phyloP scores from a whole-genome alignment of 2,888 invertebrate species.

The Priocnemis perturbator region DNA sequence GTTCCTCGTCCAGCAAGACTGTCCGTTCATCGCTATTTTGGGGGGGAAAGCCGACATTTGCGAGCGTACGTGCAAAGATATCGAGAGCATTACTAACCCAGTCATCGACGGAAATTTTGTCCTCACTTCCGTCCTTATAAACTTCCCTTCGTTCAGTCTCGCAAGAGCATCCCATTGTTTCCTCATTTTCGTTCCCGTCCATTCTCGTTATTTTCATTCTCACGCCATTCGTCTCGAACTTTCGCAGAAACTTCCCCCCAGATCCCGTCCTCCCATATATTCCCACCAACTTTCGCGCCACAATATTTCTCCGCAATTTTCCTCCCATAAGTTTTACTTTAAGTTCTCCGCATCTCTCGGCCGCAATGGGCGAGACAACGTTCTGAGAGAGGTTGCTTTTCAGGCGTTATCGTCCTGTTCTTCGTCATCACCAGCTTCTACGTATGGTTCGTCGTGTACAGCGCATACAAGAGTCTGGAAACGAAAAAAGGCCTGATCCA shows the following conservation, averaged over 20 bases:
- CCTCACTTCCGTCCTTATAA: not conserved
- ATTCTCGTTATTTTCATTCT: not conserved
- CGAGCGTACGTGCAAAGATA: slow-evolving; percentile 59
- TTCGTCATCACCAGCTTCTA: slow-evolving; percentile 66
- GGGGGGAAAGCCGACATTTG: slow-evolving; percentile 65
- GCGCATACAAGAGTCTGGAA: slow-evolving; percentile 72
- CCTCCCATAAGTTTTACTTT: too few species aligned
- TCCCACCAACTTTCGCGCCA: too few species aligned
- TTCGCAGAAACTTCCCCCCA: too few species aligned
- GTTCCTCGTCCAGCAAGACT: slow-evolving; percentile 68
- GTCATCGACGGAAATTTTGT: not conserved
- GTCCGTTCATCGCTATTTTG: slow-evolving; percentile 66
- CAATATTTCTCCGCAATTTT: not conserved
- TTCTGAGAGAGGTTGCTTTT: slow-evolving; percentile 24
- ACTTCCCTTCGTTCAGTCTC: too few species aligned
- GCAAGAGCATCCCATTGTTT: not conserved
- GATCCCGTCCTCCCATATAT: too few species aligned
- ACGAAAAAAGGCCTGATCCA: slow-evolving; percentile 70
- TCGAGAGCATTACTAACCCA: not conserved
- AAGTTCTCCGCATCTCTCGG: too few species aligned
- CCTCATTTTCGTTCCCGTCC: not conserved
- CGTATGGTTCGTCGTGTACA: slow-evolving; percentile 74
- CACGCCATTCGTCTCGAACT: too few species aligned
- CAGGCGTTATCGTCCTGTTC: slow-evolving; percentile 63
- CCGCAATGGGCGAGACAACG: too few species aligned